These are phyloP conservation scores for Grammomys surdaster DNA, from an alignment of 2,113 vertebrate species.

Conservation along the genomic window DNA sequence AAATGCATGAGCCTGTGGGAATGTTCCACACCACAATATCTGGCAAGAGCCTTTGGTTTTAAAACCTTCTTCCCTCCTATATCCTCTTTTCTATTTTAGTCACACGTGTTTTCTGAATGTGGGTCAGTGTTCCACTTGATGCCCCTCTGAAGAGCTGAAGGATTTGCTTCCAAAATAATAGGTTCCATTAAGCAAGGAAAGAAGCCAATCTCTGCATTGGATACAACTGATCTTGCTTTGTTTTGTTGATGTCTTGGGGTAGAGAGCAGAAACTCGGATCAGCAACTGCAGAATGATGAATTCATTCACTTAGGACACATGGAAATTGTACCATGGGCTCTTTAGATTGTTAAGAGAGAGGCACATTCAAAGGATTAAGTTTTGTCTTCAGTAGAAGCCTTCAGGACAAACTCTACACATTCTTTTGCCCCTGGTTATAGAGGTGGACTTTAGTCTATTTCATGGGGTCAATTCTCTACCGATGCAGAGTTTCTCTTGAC, in stretches of 20 bases:
- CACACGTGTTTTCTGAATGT: constrained; percentile 15
- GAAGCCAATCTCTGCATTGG: neutral
- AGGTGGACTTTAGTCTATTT: neutral
- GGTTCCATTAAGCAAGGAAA: constrained; percentile 22
- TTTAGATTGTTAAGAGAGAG: neutral
- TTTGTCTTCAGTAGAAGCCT: constrained; percentile 8
- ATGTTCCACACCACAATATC: neutral
- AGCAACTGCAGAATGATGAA: constrained; percentile 9
- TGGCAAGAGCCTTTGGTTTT: neutral
- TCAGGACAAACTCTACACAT: neutral
- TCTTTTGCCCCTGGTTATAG: constrained; percentile 16
- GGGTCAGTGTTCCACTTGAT: constrained; percentile 26
- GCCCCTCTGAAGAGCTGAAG: constrained; percentile 52
- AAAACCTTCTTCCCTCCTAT: neutral
- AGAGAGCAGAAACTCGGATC: neutral
- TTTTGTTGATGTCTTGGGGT: neutral
- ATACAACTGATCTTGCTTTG: neutral
- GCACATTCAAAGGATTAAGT: constrained; percentile 47
- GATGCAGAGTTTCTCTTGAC: constrained; percentile 21
- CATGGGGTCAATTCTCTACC: neutral
- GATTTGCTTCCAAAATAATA: constrained; percentile 49
- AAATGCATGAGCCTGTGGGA: neutral
- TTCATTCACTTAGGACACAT: neutral
- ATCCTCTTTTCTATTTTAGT: constrained; percentile 13
- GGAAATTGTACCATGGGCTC: neutral